Evolutionary conservation across 2,888 invertebrate species (phyloP).

Genomic region (Microctonus brassicae): DNA sequence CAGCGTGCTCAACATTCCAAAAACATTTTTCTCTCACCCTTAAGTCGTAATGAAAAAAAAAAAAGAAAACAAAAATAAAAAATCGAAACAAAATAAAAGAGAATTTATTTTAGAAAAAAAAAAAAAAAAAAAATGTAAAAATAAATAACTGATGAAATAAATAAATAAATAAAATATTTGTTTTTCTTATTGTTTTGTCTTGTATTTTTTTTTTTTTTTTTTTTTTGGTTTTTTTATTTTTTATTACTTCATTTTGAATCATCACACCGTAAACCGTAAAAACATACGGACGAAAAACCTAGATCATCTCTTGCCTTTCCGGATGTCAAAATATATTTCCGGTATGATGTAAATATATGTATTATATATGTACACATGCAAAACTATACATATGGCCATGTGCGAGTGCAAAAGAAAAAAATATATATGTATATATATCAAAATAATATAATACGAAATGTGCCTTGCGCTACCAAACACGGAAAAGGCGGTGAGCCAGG

Average conservation of each 20-base stretch:
- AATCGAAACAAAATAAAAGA: no score
- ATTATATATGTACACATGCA: no score
- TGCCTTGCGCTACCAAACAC: conserved; percentile 29
- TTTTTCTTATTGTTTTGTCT: neutral
- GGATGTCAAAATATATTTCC: conserved; percentile 26
- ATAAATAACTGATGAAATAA: neutral
- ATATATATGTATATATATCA: neutral
- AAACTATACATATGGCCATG: conserved; percentile 7
- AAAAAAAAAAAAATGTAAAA: neutral
- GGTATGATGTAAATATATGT: conserved; percentile 3
- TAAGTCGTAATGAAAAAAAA: neutral
- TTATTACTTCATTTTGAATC: conserved; percentile 11
- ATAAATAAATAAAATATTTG: neutral
- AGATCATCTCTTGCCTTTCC: conserved; percentile 28
- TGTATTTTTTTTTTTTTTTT: no score
- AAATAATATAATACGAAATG: conserved; percentile 13
- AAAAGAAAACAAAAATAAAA: no score
- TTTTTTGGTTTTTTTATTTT: no score
- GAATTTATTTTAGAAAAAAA: no score
- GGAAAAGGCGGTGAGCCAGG: conserved; percentile 35
- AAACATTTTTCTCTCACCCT: neutral
- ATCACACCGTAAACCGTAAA: conserved; percentile 22
- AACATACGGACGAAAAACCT: conserved; percentile 16
- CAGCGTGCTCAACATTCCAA: neutral
- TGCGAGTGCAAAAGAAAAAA: neutral